Evolutionary conservation across 1,140 invertebrate genomes (phyloP), one percentile per base, ranked within the genome.

Genomic region (Episyrphus balteatus): DNA sequence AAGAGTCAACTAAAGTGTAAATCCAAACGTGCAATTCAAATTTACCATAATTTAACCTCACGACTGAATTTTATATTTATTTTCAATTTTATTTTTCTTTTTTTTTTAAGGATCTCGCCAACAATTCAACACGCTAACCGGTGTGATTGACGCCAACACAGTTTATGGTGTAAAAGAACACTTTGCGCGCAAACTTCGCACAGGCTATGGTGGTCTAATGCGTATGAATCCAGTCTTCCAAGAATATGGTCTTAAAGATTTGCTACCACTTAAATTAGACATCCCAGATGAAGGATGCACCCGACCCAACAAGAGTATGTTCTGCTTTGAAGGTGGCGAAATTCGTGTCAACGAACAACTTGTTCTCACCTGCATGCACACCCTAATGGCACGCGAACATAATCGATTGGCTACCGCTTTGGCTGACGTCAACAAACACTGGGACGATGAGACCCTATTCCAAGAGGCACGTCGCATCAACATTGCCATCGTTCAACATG

Each of bases 271-370:
- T n/a, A 93, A 92, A 62, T 70, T 91, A 30, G 84, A 91, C 53
- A 83, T 91, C 49, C 90, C 91, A 5, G 90, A 92, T 66, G 86
- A 92, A 72, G 90, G 89, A n/a, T 94, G 90, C 68, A 92, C 88
- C 3, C 71, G 90, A 42, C 86, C 87, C 2, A 90, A 90, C 62
- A 75, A 79, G 55, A 85, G 82, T 42, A 87, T 92, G 80, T 93
- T 83, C 63, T 94, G 91, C 62, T 94, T 94, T 61, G 89, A 93
- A 76, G 85, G 84, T 55, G 86, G 92, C 59, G 92, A 96, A 72
- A 90, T 92, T 61, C 77, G 92, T 58, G 92, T 95, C 6, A 94
- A 93, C 63, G 91, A 96, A 62, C 92, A 95, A 59, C 67, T 94
- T 47, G 86, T 92, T 1, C 70, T 95, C 15, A 84, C 88, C 1